Evolutionary conservation across 2,888 invertebrate species (phyloP).

Genomic region (Lasius platythorax): DNA sequence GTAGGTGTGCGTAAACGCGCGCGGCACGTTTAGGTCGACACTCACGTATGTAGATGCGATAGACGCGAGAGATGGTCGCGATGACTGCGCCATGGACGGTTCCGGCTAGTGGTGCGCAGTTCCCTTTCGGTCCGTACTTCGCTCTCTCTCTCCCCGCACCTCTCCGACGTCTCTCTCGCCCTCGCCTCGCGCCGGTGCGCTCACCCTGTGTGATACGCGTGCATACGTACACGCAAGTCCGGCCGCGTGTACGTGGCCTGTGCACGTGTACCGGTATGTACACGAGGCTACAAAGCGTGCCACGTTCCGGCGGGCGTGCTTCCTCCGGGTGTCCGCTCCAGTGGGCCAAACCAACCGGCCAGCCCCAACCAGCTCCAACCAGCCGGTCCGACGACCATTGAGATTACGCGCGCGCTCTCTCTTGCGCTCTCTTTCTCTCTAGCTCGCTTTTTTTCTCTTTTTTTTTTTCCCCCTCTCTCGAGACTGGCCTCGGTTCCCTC

Average conservation of each 20-base stretch:
- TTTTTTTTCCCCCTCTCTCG: conserved; percentile 16
- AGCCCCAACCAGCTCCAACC: conserved; percentile 75
- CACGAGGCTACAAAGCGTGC: conserved; percentile 84
- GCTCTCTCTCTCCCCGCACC: conserved; percentile 67
- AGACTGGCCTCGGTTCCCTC: conserved; percentile 61
- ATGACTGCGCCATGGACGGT: conserved; percentile 84
- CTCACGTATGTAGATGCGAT: conserved; percentile 82
- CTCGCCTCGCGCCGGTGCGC: conserved; percentile 63
- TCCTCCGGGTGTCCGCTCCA: conserved; percentile 86
- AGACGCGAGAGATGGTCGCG: conserved; percentile 83
- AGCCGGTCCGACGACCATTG: conserved; percentile 78
- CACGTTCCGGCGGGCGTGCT: conserved; percentile 85
- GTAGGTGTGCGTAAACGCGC: conserved; percentile 54
- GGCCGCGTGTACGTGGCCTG: conserved; percentile 60
- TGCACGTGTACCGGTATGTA: conserved; percentile 72
- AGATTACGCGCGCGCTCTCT: conserved; percentile 76
- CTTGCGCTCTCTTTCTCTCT: conserved; percentile 67
- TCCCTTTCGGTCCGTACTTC: conserved; percentile 80
- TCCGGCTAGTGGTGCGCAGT: conserved; percentile 86
- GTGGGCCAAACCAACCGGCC: conserved; percentile 84
- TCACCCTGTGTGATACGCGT: conserved; percentile 63
- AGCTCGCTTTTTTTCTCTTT: conserved; percentile 49
- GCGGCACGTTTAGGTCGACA: conserved; percentile 67
- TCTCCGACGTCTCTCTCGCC: conserved; percentile 63
- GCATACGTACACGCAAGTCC: conserved; percentile 54